Base-by-base conservation (phyloP, 2,888 invertebrate genomes). In the Drosophila cognata region DNA sequence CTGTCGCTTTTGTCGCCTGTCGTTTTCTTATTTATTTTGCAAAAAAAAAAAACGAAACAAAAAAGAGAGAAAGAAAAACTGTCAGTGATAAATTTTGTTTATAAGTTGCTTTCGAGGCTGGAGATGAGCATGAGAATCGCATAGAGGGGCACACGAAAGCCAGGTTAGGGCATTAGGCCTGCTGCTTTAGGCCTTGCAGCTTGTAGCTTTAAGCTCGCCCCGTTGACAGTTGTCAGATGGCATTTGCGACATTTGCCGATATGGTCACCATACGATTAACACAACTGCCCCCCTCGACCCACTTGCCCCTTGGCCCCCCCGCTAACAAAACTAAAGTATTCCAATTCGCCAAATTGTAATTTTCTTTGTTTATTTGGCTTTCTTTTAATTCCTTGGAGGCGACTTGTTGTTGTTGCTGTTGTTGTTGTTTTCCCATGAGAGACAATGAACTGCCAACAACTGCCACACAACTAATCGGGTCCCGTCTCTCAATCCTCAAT, bases 61-160 rank as follows among this genome's bases (percentile, higher is more conserved):
- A 70, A 53, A 72, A 76, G 28, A 51, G 29, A 11, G 36, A 10
- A 33, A 35, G 18, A 68, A 74, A 52, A 71, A 74, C 64, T 80
- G 77, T 69, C 81, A 71, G 81, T 81, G 78, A 80, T 80, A 81
- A 81, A 80, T 80, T 81, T 81, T 57, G 79, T 77, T 81, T 74
- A 77, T 71, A 81, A 77, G 81, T 76, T 80, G 68, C 50, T 21
- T 38, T 29, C 13, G 21, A n/a, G 31, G 11, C 48, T 53, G 61
- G 48, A 10, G 33, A 33, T 33, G 2, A 4, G 21, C n/a, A 7
- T 74, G 81, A 76, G 78, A 76, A 71, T 35, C 68, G 72, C 77
- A 68, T 48, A 72, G 78, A 76, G 77, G 57, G 81, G 68, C 52
- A 41, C 13, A 11, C 18, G 59, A 58, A 18, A 28, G 38, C 18